Conservation (phyloP, 2,888 invertebrate species). For the Listrodromus nycthemerus region DNA sequence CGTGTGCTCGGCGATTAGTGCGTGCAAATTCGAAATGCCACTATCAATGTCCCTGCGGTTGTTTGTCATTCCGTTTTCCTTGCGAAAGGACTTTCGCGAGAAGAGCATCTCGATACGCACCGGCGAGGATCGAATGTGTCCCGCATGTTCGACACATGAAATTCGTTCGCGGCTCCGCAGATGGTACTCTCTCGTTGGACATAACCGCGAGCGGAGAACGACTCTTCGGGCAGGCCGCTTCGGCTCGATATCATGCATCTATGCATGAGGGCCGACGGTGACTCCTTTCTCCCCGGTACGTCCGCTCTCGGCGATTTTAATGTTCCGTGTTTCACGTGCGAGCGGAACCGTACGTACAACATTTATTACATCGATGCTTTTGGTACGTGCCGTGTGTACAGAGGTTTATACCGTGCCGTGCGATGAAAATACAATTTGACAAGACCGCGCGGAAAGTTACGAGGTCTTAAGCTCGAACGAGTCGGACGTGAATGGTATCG, state of each 20-base stretch:
- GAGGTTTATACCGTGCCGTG: not conserved
- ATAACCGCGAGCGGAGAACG: slow-evolving; percentile 9
- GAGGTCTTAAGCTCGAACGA: not conserved
- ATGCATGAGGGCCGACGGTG: slow-evolving; percentile 42
- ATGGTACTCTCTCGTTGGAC: slow-evolving; percentile 40
- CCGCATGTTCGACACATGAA: not conserved
- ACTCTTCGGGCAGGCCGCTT: not conserved
- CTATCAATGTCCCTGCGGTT: not conserved
- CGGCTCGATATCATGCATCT: slow-evolving; percentile 40
- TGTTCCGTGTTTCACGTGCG: slow-evolving; percentile 35
- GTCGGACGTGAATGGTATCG: too few species aligned
- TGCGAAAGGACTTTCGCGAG: not conserved
- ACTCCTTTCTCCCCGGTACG: slow-evolving; percentile 13
- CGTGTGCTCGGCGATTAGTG: not conserved
- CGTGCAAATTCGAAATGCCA: not conserved
- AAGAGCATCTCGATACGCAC: too few species aligned
- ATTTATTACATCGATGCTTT: slow-evolving; percentile 28
- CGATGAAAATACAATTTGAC: slow-evolving; percentile 8
- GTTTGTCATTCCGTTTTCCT: not conserved
- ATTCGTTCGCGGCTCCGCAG: slow-evolving; percentile 33
- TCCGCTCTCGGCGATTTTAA: slow-evolving; percentile 25
- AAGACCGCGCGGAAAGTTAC: slow-evolving; percentile 3
- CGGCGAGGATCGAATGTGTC: too few species aligned
- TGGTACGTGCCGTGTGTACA: not conserved
- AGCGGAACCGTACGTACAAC: slow-evolving; percentile 32